Evolutionary conservation across 2,888 invertebrate species (phyloP), one percentile per base, ranked within the genome.

Genomic region (Rhyacophila evoluta): DNA sequence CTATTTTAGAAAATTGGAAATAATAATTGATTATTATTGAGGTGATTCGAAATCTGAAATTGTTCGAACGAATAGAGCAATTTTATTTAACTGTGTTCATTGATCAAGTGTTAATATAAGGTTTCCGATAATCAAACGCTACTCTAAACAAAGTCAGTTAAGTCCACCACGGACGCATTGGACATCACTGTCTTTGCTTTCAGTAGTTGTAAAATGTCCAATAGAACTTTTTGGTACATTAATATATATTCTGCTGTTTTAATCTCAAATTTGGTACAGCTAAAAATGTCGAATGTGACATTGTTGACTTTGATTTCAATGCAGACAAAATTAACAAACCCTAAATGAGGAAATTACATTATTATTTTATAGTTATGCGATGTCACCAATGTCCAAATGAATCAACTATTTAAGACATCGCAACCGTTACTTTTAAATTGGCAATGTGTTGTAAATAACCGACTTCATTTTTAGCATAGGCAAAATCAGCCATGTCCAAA

Each of bases 51-150:
- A 41, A 41, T 15, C 41, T 15, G 19, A 41, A 6, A 41, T 41
- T 41, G 0, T 41, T 41, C 41, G 6, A 15, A 15, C 41, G 41
- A 41, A 15, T 15, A 41, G 41, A 15, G 15, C 41, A 55, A 55
- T 55, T n/a, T 55, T 19, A 55, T 55, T 55, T 19, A 41, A 55
- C 55, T 55, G 55, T 55, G 55, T 25, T 55, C 55, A 55, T 55
- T 55, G 55, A 19, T 55, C 25, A 55, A 55, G 55, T 19, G 12
- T 55, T 55, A 55, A 55, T 55, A 19, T 55, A 19, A 55, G 19
- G 25, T 55, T 25, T 19, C 15, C 5, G 19, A 55, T 55, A 6
- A 55, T 39, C 39, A 39, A 5, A 39, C 2, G n/a, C 19, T 15
- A 55, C 19, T 55, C 6, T 1, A 55, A 55, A 10, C 55, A 55